Conservation (phyloP, 2,888 invertebrate species). For the Periphyllus acericola region DNA sequence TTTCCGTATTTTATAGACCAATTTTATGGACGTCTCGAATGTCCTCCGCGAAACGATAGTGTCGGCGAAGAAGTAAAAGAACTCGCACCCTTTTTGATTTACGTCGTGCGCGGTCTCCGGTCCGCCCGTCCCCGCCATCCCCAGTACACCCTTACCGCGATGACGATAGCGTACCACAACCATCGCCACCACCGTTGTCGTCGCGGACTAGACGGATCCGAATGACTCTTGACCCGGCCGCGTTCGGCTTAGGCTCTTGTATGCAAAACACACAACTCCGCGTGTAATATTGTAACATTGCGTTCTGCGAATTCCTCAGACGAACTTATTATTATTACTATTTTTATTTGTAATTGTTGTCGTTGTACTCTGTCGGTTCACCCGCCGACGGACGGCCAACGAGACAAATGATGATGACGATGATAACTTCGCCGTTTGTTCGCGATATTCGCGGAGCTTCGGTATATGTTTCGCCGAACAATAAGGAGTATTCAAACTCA, state of each 20-base stretch:
- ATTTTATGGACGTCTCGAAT: not conserved
- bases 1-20: not conserved
- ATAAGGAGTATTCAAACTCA: not conserved
- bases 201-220: not conserved
- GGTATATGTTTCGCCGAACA: not conserved
- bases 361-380: no score
- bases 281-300: no score
- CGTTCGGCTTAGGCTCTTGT: no score
- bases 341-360: no score
- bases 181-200: no score
- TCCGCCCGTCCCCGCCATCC: no score
- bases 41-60: not conserved
- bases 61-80: not conserved
- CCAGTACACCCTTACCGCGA: no score
- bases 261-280: no score
- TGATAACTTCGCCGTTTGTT: not conserved
- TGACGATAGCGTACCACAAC: not conserved
- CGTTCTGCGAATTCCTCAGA: no score
- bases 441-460: not conserved
- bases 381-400: no score
- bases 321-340: no score
- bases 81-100: not conserved
- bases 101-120: not conserved
- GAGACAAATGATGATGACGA: no score
- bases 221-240: not conserved